Evolutionary conservation across 2,113 vertebrate species (phyloP), one percentile per base, ranked within the genome.

Genomic region (Varanus komodoensis): DNA sequence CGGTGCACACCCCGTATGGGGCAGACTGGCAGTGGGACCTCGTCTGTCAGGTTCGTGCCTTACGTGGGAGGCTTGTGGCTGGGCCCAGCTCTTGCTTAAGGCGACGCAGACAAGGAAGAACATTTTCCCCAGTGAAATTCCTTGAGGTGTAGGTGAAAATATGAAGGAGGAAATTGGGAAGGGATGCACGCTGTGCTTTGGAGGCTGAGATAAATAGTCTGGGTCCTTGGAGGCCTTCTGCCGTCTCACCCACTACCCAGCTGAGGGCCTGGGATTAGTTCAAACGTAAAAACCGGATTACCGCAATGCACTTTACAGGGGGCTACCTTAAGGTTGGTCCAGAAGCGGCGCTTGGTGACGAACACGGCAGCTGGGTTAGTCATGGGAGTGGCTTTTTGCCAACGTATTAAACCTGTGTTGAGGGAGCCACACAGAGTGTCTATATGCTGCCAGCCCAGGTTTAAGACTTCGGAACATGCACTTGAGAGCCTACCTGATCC

Each of bases 31-130:
- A 71, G 67, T 23, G 74, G 61, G 82, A 78, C 82, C 82, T 69
- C 12, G 61, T 79, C 48, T 54, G 61, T 69, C 82, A 12, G 64
- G 89, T 89, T 89, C 15, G 14, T 52, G 73, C 38, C 44, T 84
- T 34, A 34, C 14, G 61, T 54, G 61, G 57, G 32, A 84, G 52
- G 48, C n/a, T 2, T 32, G 68, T 32, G 68, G 87, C 52, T 12
- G 80, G 80, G 68, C 88, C 80, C 17, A 0, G 25, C 21, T 34
- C 38, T 77, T 0, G 8, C 80, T 64, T 50, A 17, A 84, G 88
- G 80, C 81, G 32, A 79, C 54, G 48, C 48, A 32, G 69, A 89
- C 74, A 68, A 85, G 88, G 88, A 89, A 89, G 73, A 29, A 27
- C 52, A 27, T 82, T 83, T 52, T 54, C 71, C 88, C 71, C 44